These are phyloP conservation scores for Campaea margaritaria DNA, from an alignment of 2,888 invertebrate species.

Conservation along the genomic window DNA sequence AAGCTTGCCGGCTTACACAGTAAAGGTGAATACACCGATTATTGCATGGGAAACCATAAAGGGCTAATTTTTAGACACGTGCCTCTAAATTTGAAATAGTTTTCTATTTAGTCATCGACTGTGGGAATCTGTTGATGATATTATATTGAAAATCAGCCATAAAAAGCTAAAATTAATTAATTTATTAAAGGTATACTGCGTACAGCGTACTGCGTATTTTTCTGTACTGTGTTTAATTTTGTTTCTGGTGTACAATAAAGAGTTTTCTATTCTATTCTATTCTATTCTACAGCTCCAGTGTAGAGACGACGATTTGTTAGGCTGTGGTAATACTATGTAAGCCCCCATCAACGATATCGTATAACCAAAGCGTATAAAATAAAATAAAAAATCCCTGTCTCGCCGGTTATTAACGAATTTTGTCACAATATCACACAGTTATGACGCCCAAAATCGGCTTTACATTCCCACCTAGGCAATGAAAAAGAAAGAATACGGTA, in stretches of 20 bases:
- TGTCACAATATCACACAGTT: constrained; percentile 46
- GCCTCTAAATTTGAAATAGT: constrained; percentile 36
- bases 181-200: no score
- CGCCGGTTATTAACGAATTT: constrained; percentile 61
- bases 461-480: constrained; percentile 73
- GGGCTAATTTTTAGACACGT: constrained; percentile 46
- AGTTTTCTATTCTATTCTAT: no score
- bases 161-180: no score
- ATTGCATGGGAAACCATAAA: constrained; percentile 35
- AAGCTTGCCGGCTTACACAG: constrained; percentile 2
- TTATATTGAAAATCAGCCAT: constrained; percentile 15
- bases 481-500: constrained; percentile 69
- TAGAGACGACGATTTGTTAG: no score
- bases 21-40: constrained; percentile 31
- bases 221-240: no score
- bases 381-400: constrained; percentile 40
- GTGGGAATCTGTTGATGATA: constrained; percentile 35
- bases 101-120: constrained; percentile 35
- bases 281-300: no score
- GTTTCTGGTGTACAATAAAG: no score
- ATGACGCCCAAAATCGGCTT: constrained; percentile 63
- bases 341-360: constrained; percentile 14
- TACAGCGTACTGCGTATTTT: no score
- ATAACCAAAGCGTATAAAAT: constrained; percentile 42
- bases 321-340: neutral